Evolutionary conservation across 1,140 invertebrate species (phyloP).

Genomic region (Colletes latitarsis): DNA sequence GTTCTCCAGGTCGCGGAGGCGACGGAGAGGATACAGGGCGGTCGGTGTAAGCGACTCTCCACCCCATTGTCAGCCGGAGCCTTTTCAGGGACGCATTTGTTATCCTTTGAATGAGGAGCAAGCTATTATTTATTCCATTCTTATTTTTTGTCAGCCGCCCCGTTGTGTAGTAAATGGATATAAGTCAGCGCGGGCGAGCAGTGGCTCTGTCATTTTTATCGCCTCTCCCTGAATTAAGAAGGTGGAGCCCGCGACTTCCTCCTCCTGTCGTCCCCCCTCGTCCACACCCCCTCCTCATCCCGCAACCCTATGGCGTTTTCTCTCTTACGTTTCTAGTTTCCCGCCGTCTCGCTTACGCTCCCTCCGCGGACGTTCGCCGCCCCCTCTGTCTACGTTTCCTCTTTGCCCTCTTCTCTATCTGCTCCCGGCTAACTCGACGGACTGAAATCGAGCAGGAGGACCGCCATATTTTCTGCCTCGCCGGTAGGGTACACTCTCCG

Average conservation of each 20-base stretch:
- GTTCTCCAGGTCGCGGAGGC: slow-evolving; percentile 45
- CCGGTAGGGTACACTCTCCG: slow-evolving; percentile 64
- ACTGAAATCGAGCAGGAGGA: slow-evolving; percentile 61
- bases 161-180: slow-evolving; percentile 80
- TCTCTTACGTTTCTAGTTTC: slow-evolving; percentile 47
- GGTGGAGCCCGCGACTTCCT: slow-evolving; percentile 75
- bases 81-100: slow-evolving; percentile 80
- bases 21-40: slow-evolving; percentile 66
- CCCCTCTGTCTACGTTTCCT: slow-evolving; percentile 17
- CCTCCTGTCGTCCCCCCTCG: slow-evolving; percentile 26
- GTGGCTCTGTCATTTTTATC: slow-evolving; percentile 82
- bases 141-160: slow-evolving; percentile 79
- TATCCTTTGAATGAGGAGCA: slow-evolving; percentile 80
- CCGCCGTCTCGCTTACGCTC: slow-evolving; percentile 4
- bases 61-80: slow-evolving; percentile 75
- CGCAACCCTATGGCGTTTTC: slow-evolving; percentile 13
- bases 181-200: slow-evolving; percentile 79
- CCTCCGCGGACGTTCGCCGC: background rate
- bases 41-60: slow-evolving; percentile 76
- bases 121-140: slow-evolving; percentile 81
- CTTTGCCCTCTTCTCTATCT: slow-evolving; percentile 55
- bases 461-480: slow-evolving; percentile 66
- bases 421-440: slow-evolving; percentile 51
- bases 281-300: background rate
- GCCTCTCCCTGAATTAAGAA: slow-evolving; percentile 80